Evolutionary conservation across 2,888 invertebrate species (phyloP), one percentile per base, ranked within the genome.

Genomic region (Cheiracanthium punctorium): DNA sequence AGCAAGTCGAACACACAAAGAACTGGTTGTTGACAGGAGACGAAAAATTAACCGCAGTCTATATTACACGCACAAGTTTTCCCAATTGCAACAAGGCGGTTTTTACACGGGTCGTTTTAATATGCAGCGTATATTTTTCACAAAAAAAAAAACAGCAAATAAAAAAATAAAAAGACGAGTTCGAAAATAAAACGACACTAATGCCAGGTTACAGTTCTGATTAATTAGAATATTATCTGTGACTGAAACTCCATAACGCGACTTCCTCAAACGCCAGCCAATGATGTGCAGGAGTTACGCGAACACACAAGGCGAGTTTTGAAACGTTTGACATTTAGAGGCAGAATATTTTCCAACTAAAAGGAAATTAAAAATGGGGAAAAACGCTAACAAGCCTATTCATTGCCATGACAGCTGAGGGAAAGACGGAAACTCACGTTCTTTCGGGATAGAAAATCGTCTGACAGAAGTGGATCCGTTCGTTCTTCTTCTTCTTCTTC

Each of bases 361-460:
- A 58, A 58, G 58, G 58, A 58, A 58, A 58, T 58, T 58, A 58
- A 58, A 58, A 58, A 58, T 58, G 58, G 58, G 58, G 58, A 58
- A 58, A 58, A 58, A 58, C 58, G 24, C 58, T 58, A 58, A 58
- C 58, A 58, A 58, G 58, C 24, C 58, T 58, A 58, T 58, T 58
- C 58, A 58, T 58, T 58, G 58, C 58, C 12, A 24, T 58, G 58
- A 58, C 58, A 58, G 58, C 24, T 24, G 58, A 58, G 67, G n/a
- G 28, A 32, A 67, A 17, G 67, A 32, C 30, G 30, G 67, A 67
- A 67, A 67, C 67, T 67, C n/a, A 30, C 30, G 32, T 32, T 32
- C 30, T 64, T 8, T 12, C 30, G n/a, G 32, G 1, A 67, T 8
- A 29, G 52, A 14, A 32, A 67, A 67, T 67, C 67, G 67, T 67